A percentile compares a stretch with the other conserved stretches of the same genome.
phyloP scores from a whole-genome alignment of 2,113 vertebrate species.

The Sardina pilchardus region DNA sequence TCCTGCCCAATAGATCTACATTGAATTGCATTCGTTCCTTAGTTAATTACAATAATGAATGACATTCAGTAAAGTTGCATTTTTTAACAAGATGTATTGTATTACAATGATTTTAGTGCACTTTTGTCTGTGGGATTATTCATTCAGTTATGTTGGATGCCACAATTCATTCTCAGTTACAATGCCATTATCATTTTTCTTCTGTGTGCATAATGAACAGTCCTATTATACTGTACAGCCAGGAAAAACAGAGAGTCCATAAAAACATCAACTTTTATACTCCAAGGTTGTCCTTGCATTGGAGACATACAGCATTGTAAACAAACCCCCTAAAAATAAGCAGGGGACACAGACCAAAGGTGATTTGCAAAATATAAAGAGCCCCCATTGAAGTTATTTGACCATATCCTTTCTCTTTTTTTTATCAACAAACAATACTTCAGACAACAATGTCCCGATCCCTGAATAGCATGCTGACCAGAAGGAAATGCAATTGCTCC shows the following conservation, averaged over 20 bases:
- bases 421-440: slow-evolving; percentile 60
- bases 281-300: not conserved
- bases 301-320: not conserved
- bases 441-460: slow-evolving; percentile 56
- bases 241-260: not conserved
- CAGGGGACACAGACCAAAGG: not conserved
- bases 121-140: too few species aligned
- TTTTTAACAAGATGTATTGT: too few species aligned
- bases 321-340: not conserved
- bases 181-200: too few species aligned
- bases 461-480: slow-evolving; percentile 63
- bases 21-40: too few species aligned
- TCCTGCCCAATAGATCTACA: too few species aligned
- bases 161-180: too few species aligned
- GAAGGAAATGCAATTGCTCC: slow-evolving; percentile 63
- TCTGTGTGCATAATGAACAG: too few species aligned
- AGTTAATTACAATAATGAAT: too few species aligned
- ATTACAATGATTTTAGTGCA: too few species aligned
- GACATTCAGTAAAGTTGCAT: too few species aligned
- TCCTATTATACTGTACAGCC: not conserved
- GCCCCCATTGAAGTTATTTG: not conserved
- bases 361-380: not conserved
- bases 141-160: too few species aligned
- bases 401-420: slow-evolving; percentile 56
- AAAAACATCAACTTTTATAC: not conserved